Evolutionary conservation across 2,797 vertebrate species (phyloP), one percentile per base, ranked within the genome.

Genomic region (Netta rufina): DNA sequence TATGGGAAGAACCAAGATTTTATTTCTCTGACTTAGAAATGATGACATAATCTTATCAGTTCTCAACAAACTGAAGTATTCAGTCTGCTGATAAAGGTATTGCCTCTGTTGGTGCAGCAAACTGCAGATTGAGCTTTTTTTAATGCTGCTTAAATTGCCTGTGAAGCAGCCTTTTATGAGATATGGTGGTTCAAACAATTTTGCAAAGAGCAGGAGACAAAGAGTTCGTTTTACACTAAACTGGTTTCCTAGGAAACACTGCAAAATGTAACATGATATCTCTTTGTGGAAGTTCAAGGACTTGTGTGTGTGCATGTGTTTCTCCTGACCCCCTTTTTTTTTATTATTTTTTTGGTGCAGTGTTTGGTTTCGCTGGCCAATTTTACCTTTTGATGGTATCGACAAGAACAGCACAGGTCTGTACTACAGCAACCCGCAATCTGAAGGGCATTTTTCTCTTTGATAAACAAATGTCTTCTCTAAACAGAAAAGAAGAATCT

Each of bases 241-340:
- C 94, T 92, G 93, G 98, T 98, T 98, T 97, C 98, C 98, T 97
- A 97, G 98, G 98, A 97, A 98, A 98, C 97, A 90, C 95, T 91
- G 90, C 87, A 96, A 97, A 96, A 95, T 89, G 96, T 96, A 97
- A 97, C 47, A 51, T 28, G 81, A 95, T 96, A 96, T 80, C 78
- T 96, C 95, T 97, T 96, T 92, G 94, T 96, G 81, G 93, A 96
- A 97, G 96, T 97, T 98, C 97, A 98, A 98, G 97, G 97, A 97
- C 92, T 95, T 89, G 53, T 60, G 76, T 84, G 65, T 11, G 8
- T 0, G 0, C 54, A 43, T 4, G 9, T 76, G 73, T 72, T 92
- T 92, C 87, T 92, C 85, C 91, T 94, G 79, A 93, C 96, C 71
- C 8, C 27, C 2, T 53, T 36, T 30, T 89, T 89, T 90, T 93